Evolutionary conservation across 2,888 invertebrate species (phyloP).

Genomic region (Tupiocoris notatus): DNA sequence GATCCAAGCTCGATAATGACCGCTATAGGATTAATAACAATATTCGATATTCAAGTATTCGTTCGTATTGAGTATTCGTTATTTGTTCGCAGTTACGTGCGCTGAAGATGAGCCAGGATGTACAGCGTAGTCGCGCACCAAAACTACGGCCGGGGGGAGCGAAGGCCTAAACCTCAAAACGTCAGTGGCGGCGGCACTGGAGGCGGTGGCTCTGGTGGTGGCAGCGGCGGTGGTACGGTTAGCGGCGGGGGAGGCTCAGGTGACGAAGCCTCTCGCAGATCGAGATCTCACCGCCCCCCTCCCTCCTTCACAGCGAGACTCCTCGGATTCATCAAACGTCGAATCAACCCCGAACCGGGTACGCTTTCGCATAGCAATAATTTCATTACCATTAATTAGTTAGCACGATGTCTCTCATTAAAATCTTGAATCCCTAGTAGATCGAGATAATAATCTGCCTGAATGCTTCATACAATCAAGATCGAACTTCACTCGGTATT

Average conservation of each 20-base stretch:
- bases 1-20: too few species aligned
- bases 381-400: too few species aligned
- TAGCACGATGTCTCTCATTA: too few species aligned
- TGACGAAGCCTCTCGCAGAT: constrained; percentile 27
- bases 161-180: constrained; percentile 43
- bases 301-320: constrained; percentile 50
- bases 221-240: constrained; percentile 26
- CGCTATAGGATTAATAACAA: too few species aligned
- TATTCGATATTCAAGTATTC: too few species aligned
- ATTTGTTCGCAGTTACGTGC: too few species aligned
- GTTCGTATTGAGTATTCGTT: too few species aligned
- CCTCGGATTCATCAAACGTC: constrained; percentile 51
- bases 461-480: too few species aligned
- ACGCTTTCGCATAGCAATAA: too few species aligned
- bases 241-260: constrained; percentile 43
- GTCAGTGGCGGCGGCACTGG: constrained; percentile 19
- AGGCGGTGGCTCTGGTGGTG: constrained; percentile 30
- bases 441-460: too few species aligned
- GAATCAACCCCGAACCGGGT: constrained; percentile 51
- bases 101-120: constrained; percentile 46
- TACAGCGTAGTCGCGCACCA: constrained; percentile 51
- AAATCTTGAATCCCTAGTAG: too few species aligned
- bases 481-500: too few species aligned
- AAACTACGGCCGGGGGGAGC: constrained; percentile 49
- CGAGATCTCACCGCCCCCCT: constrained; percentile 29